Evolutionary conservation across 1,140 invertebrate genomes (phyloP), one percentile per base, ranked within the genome.

Genomic region (Drosophila rufa): DNA sequence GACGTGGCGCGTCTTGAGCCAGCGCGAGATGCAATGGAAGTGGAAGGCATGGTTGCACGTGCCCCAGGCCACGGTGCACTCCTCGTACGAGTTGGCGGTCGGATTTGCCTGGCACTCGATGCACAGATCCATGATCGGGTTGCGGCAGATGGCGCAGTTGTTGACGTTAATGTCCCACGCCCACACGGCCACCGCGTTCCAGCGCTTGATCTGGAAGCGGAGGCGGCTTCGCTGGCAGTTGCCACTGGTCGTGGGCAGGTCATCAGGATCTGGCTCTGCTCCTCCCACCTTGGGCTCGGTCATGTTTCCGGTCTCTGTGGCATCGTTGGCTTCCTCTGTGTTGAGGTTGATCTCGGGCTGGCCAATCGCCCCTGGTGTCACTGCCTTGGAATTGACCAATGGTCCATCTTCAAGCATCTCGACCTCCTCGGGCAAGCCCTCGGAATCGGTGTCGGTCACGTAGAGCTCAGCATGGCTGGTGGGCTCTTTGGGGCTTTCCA

Each of bases 1-100:
- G 17, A 74, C 66, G 4, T 70, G 66, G 19, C 66, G 70, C 6
- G 56, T 60, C 42, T 74, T 70, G 5, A 74, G 48, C 70, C 70
- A 74, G 2, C 67, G 56, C n/a, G 66, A 74, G 22, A 74, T 74
- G 70, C 66, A 74, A n/a, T 74, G 70, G 12, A 74, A 74, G n/a
- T 74, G 66, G 11, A 71, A 74, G 40, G 66, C 70, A 19, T 74
- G 70, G 22, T 74, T 74, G 48, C 70, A 74, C 11, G 45, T 43
- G 0, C 70, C 70, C 66, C 66, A 74, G 56, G 70, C 66, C 46
- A 74, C 70, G 33, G 66, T 70, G 66, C 70, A 70, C 0, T 70
- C 70, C 2, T 71, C 70, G 3, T 60, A 43, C 12, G 70, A 61
- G 36, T 51, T 60, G 9, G 19, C 8, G 22, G 27, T 53, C n/a